A percentile compares a stretch with the other conserved stretches of the same genome.
These are phyloP conservation scores for Drosophila gunungcola DNA, from an alignment of 1,140 invertebrate genomes.

Conservation along the genomic window DNA sequence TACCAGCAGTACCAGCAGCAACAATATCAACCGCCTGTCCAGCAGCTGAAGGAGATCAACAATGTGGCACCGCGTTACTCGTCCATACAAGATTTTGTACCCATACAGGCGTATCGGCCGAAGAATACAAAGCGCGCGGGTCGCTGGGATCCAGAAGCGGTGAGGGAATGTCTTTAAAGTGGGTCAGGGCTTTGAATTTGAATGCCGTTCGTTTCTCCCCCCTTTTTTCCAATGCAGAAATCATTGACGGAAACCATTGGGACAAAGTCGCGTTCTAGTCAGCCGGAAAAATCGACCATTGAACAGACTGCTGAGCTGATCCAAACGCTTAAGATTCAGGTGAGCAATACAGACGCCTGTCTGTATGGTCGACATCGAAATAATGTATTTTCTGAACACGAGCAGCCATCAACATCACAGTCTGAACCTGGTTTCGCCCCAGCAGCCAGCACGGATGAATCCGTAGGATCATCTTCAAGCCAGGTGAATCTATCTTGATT, in stretches of 20 bases:
- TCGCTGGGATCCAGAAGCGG: background rate
- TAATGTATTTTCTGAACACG: background rate
- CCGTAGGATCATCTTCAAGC: background rate
- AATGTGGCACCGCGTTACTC: conserved; percentile 21
- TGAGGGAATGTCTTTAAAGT: background rate
- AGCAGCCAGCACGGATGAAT: background rate
- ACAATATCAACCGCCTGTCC: background rate
- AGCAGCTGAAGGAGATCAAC: conserved; percentile 5
- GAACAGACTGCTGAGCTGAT: conserved; percentile 2
- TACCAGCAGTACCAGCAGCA: conserved; percentile 1
- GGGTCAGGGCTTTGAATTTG: background rate
- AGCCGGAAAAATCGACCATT: background rate
- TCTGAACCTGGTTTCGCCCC: background rate
- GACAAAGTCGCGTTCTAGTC: background rate
- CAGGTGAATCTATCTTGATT: conserved; percentile 1
- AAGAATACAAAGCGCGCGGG: conserved; percentile 19
- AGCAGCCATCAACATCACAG: background rate
- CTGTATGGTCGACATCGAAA: too few species aligned
- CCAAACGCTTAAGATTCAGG: conserved; percentile 24
- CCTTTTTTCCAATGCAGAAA: background rate
- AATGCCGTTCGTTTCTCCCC: too few species aligned
- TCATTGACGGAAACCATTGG: background rate
- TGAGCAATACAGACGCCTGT: background rate
- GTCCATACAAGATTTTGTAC: conserved; percentile 64
- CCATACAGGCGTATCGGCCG: conserved; percentile 68